These are phyloP conservation scores for Platorchestia sp. DNA, from an alignment of 1,140 invertebrate genomes.

Conservation along the genomic window DNA sequence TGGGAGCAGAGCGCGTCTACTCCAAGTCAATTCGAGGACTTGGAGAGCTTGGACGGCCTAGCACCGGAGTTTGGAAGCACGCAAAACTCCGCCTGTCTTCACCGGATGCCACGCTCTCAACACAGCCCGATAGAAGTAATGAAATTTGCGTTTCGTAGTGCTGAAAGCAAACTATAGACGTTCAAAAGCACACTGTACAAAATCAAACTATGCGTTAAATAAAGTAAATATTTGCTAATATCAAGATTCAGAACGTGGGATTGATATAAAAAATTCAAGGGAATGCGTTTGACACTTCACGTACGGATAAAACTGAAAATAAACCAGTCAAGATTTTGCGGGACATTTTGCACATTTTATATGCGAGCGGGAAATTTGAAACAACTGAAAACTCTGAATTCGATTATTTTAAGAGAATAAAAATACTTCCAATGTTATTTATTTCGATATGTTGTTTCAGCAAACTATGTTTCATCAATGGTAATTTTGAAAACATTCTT, in stretches of 20 bases:
- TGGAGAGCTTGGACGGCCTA: neutral
- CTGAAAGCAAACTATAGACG: too few species aligned
- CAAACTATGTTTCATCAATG: neutral
- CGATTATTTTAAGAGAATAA: neutral
- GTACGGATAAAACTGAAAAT: neutral
- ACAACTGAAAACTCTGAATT: neutral
- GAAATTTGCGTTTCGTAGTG: neutral
- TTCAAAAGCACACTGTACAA: too few species aligned
- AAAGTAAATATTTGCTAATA: too few species aligned
- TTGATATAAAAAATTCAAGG: too few species aligned
- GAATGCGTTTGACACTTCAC: neutral
- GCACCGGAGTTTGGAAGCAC: neutral
- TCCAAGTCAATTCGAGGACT: neutral
- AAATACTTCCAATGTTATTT: neutral
- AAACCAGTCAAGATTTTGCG: neutral
- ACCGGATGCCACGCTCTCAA: neutral
- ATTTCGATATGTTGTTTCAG: neutral
- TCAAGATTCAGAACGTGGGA: too few species aligned
- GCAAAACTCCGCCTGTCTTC: neutral
- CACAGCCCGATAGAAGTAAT: neutral
- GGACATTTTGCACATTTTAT: neutral
- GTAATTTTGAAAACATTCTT: neutral
- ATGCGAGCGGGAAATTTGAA: neutral
- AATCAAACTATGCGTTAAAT: too few species aligned
- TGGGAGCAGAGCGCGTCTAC: neutral